A percentile compares a stretch with the other conserved stretches of the same genome.
Conservation (phyloP, 37 sponge, comb jelly and placozoan species). For the Halichondria panicea region DNA sequence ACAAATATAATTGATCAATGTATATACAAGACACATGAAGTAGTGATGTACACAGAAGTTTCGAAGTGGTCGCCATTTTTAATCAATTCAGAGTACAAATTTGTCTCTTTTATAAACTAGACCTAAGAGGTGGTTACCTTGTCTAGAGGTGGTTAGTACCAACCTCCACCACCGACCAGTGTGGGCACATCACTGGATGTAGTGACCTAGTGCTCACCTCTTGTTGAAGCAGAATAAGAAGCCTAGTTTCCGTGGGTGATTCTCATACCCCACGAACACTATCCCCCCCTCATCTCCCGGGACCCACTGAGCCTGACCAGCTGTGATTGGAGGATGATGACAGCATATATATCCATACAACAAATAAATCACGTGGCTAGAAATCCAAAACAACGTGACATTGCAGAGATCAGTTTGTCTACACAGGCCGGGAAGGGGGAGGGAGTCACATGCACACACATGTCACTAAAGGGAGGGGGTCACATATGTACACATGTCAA, state of each 20-base stretch:
- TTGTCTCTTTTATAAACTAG: no score
- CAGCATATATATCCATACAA: not conserved
- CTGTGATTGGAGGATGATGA: not conserved
- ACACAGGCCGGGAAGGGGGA: not conserved
- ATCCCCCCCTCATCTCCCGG: conserved; percentile 46
- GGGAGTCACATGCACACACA: not conserved
- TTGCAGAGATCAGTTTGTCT: not conserved
- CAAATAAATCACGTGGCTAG: not conserved
- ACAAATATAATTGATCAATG: not conserved
- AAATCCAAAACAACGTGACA: not conserved
- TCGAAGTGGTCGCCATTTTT: no score
- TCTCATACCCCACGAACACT: conserved; percentile 84
- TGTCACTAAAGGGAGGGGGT: not conserved
- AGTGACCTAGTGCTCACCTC: conserved; percentile 31
- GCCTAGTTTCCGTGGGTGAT: conserved; percentile 75
- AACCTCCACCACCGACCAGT: not conserved
- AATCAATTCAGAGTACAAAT: no score
- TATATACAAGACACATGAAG: not conserved
- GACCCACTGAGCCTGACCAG: conserved; percentile 58
- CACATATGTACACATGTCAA: no score
- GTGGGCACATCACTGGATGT: not conserved
- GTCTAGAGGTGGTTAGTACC: no score
- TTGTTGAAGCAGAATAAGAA: conserved; percentile 75
- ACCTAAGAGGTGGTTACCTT: no score
- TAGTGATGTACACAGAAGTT: not conserved